Evolutionary conservation across 2,797 vertebrate genomes (phyloP), one percentile per base, ranked within the genome.

Genomic region (Onychomys leucogaster): DNA sequence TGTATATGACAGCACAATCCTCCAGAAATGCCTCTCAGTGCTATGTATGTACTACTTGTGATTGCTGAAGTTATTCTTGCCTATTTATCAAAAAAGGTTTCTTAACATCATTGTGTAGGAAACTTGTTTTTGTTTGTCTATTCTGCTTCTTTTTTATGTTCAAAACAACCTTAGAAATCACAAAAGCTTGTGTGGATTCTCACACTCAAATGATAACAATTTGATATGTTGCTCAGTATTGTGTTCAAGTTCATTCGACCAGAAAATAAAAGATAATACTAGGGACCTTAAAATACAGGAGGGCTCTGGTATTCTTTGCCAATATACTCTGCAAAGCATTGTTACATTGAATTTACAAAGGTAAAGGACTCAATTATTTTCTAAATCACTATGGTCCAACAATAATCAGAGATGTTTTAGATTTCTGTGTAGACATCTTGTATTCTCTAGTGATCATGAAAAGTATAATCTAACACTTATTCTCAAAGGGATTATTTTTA

Each of bases 301-400:
- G 0, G 59, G 11, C 63, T 65, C 2, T 82, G 4, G 23, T 2
- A 13, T 73, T 19, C 86, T 59, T 86, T 37, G 23, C 4, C 34
- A 32, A 17, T 55, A 16, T 77, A 19, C 1, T 32, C 8, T 55
- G 14, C 19, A 21, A 75, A 25, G 8, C 1, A 37, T 34, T 49
- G 34, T 52, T 21, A 5, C 61, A 76, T 12, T 69, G 23, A 3
- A 69, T 87, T 80, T 87, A 65, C 3, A 87, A 89, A 90, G 13
- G 65, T 13, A 65, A 82, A 93, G 85, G 10, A 65, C 41, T 12
- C 81, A 91, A 46, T 81, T 91, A 11, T 81, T 94, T 69, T 86
- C 49, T 34, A 83, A 83, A 97, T 23, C 14, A 65, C 32, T 13
- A 65, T 13, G 29, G 29, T 29, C 63, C 27, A 65, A 27, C 13